A percentile compares a stretch with the other conserved stretches of the same genome.
Evolutionary conservation across 2,797 vertebrate species (phyloP).

Genomic region (Emys orbicularis): DNA sequence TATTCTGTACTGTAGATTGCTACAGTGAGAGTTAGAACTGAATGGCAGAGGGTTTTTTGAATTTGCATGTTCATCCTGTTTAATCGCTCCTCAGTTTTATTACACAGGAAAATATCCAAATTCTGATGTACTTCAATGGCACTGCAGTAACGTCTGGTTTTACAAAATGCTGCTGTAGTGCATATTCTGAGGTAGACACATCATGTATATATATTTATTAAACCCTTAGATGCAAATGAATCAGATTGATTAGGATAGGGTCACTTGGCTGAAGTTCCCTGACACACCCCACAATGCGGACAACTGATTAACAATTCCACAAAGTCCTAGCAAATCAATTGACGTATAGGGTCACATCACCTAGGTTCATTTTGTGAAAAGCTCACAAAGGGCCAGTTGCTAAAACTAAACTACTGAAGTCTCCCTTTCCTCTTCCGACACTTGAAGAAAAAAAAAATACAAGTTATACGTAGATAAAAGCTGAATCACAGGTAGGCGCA

Average conservation of each 20-base stretch:
- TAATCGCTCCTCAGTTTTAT: constrained; percentile 50
- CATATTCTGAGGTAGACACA: constrained; percentile 81
- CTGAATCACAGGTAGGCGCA: neutral
- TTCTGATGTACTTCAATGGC: constrained; percentile 22
- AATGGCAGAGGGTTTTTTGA: constrained; percentile 32
- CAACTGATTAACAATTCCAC: neutral
- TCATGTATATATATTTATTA: constrained; percentile 47
- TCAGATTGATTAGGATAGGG: constrained; percentile 36
- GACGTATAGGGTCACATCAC: neutral
- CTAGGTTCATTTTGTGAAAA: neutral
- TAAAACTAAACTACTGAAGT: neutral
- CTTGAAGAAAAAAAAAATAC: neutral
- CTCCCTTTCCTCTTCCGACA: constrained; percentile 18
- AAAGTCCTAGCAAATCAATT: neutral
- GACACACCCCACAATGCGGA: neutral
- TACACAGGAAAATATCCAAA: constrained; percentile 52
- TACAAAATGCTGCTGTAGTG: constrained; percentile 62
- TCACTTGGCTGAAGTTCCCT: constrained; percentile 27
- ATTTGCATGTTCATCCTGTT: constrained; percentile 17
- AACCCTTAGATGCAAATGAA: constrained; percentile 56
- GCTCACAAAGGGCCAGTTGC: neutral
- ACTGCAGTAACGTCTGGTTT: neutral
- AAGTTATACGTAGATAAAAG: neutral
- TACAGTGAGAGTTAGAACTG: constrained; percentile 43
- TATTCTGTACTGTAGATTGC: constrained; percentile 33